Base-by-base conservation (phyloP, 2,113 vertebrate genomes). In the Xiphophorus hellerii region DNA sequence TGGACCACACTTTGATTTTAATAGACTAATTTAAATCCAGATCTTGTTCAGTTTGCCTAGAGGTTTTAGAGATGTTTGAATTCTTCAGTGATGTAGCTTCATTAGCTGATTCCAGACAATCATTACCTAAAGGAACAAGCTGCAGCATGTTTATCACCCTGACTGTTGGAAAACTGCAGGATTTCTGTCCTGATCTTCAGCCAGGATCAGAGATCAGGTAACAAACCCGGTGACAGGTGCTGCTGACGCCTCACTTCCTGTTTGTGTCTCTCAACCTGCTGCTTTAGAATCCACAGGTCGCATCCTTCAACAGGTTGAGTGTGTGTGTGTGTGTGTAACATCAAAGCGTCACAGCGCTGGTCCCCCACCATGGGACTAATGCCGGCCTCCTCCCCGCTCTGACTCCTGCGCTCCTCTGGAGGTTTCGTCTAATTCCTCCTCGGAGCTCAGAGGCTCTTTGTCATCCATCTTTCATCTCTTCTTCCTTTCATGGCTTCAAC, bases 261-360 rank as follows among this genome's bases (percentile, higher is more conserved):
- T 86, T 78, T 82, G 58, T 74, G 62, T 68, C 84, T 62, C 68
- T 63, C 31, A 20, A n/a, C 88, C 83, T 80, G 88, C 88, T 83
- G 88, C 44, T 71, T 74, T n/a, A 10, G 13, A 73, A 84, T 82
- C 85, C 76, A 75, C 84, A 83, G 82, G 87, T 81, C n/a, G 5
- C 66, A 66, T 84, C 76, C 6, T 70, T 69, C 64, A 66, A 65
- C 77, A 62, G 42, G 65, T 51, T 54, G 60, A 69, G 37, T 73
- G 5, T 39, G 15, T 42, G 35, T 62, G 63, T 29, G 63, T 42
- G 67, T 62, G 66, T 64, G 30, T 54, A 54, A 87, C 81, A 87
- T 89, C 83, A 89, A 89, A 88, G 76, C 10, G 58, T 69, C 73
- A 39, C 30, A 78, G 82, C 25, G 20, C 80, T 76, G 78, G 82